phyloP scores from a whole-genome alignment of 2,113 vertebrate species.

The Mystacornis crossleyi region DNA sequence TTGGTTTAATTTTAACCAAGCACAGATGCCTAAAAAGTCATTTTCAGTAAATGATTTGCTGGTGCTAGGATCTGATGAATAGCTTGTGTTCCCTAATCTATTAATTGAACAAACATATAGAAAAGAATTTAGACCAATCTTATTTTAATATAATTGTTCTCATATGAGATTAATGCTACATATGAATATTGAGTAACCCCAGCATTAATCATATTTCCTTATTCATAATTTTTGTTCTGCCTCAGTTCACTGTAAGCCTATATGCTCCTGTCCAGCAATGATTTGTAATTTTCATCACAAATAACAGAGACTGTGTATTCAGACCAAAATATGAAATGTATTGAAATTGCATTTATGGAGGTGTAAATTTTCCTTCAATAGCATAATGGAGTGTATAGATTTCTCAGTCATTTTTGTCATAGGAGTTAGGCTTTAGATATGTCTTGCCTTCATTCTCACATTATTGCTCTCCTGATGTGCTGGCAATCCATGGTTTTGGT shows the following conservation, averaged over 20 bases:
- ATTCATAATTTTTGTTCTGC: background rate
- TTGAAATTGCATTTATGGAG: background rate
- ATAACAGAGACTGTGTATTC: background rate
- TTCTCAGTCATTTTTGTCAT: background rate
- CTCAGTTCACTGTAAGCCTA: background rate
- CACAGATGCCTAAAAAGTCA: background rate
- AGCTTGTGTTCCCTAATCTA: background rate
- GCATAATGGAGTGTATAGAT: background rate
- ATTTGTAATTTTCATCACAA: conserved; percentile 14
- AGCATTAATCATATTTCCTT: background rate
- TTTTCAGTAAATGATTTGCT: background rate
- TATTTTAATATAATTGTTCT: background rate
- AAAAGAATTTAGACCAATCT: background rate
- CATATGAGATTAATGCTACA: background rate
- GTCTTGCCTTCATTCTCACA: background rate
- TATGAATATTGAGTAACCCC: background rate
- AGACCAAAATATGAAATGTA: background rate
- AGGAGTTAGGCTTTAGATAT: background rate
- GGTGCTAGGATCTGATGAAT: background rate
- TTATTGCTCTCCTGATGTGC: background rate
- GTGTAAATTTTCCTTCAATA: background rate
- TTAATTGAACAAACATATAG: background rate
- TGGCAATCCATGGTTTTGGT: background rate
- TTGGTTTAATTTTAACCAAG: background rate
- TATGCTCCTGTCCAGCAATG: background rate